Percentiles rank a stretch among this genome's conserved stretches.
These are phyloP conservation scores for Corapipo altera DNA, from an alignment of 2,113 vertebrate genomes.

Conservation along the genomic window DNA sequence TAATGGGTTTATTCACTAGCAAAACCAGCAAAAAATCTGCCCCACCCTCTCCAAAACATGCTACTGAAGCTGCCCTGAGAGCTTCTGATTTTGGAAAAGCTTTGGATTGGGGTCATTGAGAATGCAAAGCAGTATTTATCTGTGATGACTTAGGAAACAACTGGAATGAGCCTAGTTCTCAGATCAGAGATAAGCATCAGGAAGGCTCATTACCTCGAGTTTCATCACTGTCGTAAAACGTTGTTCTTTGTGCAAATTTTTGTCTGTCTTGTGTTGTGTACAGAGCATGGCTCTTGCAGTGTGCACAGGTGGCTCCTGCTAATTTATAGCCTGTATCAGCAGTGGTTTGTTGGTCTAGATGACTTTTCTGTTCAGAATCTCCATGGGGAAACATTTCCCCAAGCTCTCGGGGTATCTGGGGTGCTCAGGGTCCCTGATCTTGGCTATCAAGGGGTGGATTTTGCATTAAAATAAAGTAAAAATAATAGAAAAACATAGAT, in stretches of 20 bases:
- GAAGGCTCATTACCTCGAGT: constrained; percentile 19
- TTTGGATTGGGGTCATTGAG: constrained; percentile 50
- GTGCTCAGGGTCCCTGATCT: not conserved
- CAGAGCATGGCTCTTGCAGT: not conserved
- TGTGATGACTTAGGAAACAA: constrained; percentile 49
- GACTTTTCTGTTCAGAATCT: not conserved
- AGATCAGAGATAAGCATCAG: constrained; percentile 35
- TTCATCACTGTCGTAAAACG: not conserved
- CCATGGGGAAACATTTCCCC: not conserved
- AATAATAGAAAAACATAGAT: not conserved
- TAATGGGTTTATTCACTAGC: constrained; percentile 61
- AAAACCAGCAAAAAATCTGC: not conserved
- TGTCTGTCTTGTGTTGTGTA: not conserved
- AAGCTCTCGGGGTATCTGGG: not conserved
- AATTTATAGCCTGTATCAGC: not conserved
- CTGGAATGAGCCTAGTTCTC: not conserved
- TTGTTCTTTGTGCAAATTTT: not conserved
- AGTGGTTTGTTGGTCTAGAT: not conserved
- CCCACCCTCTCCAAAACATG: not conserved
- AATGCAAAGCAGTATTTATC: constrained; percentile 50
- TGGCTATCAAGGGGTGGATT: not conserved
- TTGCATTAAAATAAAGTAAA: not conserved
- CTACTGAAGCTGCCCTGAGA: constrained; percentile 4
- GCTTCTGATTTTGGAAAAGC: constrained; percentile 43
- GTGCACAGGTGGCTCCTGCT: not conserved